phyloP scores from a whole-genome alignment of 2,888 invertebrate species.

The Lepidocyrtoides sp. region DNA sequence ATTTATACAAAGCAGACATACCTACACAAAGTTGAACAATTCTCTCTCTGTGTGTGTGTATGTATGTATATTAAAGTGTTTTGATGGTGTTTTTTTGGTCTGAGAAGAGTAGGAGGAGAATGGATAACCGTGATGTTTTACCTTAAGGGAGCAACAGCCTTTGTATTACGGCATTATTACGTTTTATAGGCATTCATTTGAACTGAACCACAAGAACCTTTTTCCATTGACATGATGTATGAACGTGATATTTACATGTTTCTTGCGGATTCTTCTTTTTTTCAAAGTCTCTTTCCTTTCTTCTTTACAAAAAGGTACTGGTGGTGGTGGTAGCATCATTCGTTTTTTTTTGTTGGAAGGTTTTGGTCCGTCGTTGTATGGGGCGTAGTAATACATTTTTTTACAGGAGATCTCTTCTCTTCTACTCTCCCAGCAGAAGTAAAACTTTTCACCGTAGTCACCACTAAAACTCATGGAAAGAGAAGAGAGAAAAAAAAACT shows the following conservation, averaged over 20 bases:
- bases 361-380: slow-evolving; percentile 3
- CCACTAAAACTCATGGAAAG: slow-evolving; percentile 10
- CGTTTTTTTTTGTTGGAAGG: not conserved
- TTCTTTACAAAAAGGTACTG: too few relatives aligned
- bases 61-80: slow-evolving; percentile 16
- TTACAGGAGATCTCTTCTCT: not conserved
- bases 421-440: not conserved
- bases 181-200: not conserved
- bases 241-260: slow-evolving; percentile 73
- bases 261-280: slow-evolving; percentile 52
- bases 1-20: not conserved
- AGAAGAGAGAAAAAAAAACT: slow-evolving; percentile 15
- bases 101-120: not conserved
- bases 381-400: slow-evolving; percentile 1
- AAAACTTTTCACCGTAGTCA: slow-evolving; percentile 55
- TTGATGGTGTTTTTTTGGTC: slow-evolving; percentile 19
- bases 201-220: not conserved
- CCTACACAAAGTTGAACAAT: not conserved
- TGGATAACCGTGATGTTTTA: too few relatives aligned
- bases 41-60: not conserved
- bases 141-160: slow-evolving; percentile 54
- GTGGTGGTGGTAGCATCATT: not conserved
- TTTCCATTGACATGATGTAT: slow-evolving; percentile 66
- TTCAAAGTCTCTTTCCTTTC: not conserved
- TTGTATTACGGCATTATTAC: slow-evolving; percentile 57